Conservation (phyloP, 2,113 vertebrate genomes). For the Synodontis membranacea region DNA sequence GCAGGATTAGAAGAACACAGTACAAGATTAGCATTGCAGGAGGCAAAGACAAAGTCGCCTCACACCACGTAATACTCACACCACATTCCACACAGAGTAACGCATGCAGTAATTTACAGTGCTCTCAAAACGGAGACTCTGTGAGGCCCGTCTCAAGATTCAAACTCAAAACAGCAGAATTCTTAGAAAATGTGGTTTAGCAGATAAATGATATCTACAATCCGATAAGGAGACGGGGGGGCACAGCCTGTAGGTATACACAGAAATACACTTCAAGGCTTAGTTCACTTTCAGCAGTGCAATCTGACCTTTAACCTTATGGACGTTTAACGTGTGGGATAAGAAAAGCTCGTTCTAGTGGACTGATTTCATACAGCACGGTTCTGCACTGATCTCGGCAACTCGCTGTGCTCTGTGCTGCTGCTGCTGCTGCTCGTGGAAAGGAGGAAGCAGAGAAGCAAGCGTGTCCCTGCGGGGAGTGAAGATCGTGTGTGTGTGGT, state of each 20-base stretch:
- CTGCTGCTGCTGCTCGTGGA: background rate
- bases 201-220: slow-evolving; percentile 20
- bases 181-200: slow-evolving; percentile 13
- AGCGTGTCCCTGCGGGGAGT: background rate
- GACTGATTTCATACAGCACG: background rate
- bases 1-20: slow-evolving; percentile 64
- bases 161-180: background rate
- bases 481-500: background rate
- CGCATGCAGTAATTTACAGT: slow-evolving; percentile 71
- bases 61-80: slow-evolving; percentile 67
- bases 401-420: background rate
- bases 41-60: slow-evolving; percentile 67
- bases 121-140: slow-evolving; percentile 19
- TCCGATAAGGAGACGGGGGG: background rate
- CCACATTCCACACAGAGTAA: slow-evolving; percentile 65
- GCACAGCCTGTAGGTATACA: background rate
- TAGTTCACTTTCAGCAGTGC: background rate
- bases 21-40: slow-evolving; percentile 64
- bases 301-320: background rate
- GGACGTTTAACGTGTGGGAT: background rate
- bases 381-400: background rate
- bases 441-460: background rate
- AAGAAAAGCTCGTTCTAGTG: background rate
- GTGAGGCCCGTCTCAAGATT: background rate
- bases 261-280: background rate